These are phyloP conservation scores for Tupaia chinensis DNA, from an alignment of 2,113 vertebrate species.

Conservation along the genomic window DNA sequence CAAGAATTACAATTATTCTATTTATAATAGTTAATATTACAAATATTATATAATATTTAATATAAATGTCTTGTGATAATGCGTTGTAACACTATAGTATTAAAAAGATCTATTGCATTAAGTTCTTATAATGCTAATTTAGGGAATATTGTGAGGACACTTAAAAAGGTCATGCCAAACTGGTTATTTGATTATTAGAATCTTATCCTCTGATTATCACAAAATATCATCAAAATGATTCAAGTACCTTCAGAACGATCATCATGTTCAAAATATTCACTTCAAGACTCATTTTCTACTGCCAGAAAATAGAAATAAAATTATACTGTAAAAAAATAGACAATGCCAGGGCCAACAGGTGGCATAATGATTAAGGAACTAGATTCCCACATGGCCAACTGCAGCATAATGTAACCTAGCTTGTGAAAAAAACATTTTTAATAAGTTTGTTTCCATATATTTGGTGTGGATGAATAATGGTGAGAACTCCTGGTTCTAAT, in stretches of 20 bases:
- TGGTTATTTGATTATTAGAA: neutral
- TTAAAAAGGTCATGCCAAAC: conserved; percentile 30
- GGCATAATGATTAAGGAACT: too few species aligned
- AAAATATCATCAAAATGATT: neutral
- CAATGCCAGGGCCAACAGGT: too few species aligned
- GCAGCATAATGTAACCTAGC: neutral
- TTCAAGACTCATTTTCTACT: neutral
- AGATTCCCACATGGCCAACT: too few species aligned
- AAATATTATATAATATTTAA: neutral
- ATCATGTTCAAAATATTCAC: neutral
- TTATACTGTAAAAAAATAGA: neutral
- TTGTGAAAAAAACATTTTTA: neutral
- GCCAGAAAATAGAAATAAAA: conserved; percentile 30
- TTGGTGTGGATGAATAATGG: neutral
- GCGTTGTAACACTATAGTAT: neutral
- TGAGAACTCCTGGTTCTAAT: neutral
- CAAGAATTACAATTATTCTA: neutral
- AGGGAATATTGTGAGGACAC: neutral
- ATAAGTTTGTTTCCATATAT: neutral
- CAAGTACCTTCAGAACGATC: neutral
- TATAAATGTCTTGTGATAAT: neutral
- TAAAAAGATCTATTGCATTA: conserved; percentile 10
- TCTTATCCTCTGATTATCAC: neutral
- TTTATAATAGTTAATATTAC: neutral
- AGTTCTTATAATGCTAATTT: neutral